A percentile compares a stretch with the other conserved stretches of the same genome.
Conservation (phyloP, 2,888 invertebrate genomes). For the Xanthorhoe designata region DNA sequence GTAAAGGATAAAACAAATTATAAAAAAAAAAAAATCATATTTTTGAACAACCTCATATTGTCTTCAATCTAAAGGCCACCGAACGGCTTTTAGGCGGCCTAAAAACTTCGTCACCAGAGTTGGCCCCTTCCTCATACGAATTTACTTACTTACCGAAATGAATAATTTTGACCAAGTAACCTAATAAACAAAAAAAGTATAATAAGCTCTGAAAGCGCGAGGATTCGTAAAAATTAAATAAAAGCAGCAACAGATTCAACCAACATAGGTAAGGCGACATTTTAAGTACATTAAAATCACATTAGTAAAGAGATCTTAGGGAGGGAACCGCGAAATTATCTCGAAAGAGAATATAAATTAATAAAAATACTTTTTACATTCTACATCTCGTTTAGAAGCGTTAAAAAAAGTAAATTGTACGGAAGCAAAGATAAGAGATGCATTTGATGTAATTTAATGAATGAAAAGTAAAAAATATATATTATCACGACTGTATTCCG, state of each 20-base stretch:
- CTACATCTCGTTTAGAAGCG: conserved; percentile 67
- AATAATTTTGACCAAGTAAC: neutral
- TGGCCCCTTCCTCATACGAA: no score
- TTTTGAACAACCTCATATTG: no score
- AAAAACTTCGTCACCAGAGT: no score
- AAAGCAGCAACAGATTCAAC: conserved; percentile 66
- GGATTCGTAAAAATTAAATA: conserved; percentile 35
- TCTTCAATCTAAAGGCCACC: no score
- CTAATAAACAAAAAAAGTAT: conserved; percentile 6
- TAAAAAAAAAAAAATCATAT: no score
- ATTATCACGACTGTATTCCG: neutral
- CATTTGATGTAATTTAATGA: conserved; percentile 45
- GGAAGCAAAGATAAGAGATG: conserved; percentile 71
- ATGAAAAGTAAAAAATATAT: neutral
- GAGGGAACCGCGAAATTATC: conserved; percentile 77
- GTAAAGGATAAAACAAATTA: no score
- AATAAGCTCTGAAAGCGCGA: conserved; percentile 2
- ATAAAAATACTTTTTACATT: conserved; percentile 71
- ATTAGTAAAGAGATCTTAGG: conserved; percentile 76
- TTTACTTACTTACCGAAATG: no score
- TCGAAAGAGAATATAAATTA: conserved; percentile 77
- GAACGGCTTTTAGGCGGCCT: no score
- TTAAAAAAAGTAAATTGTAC: conserved; percentile 76
- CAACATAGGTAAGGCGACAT: conserved; percentile 74
- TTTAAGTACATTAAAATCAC: conserved; percentile 85